These are phyloP conservation scores for Diadegma fenestrale DNA, from an alignment of 2,888 invertebrate species.

Conservation along the genomic window DNA sequence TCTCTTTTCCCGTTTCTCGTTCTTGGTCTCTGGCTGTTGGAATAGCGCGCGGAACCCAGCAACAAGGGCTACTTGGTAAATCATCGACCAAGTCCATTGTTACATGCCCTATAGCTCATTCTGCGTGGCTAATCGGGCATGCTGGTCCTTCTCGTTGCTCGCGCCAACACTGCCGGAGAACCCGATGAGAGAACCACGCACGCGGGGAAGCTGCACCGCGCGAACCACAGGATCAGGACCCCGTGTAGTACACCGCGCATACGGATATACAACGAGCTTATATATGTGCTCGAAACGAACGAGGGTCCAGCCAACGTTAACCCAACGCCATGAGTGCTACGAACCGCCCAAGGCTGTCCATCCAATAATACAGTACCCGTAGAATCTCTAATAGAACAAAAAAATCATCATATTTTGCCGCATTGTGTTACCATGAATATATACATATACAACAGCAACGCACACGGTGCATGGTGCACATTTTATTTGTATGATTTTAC, in stretches of 20 bases:
- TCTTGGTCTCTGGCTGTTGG: constrained; percentile 46
- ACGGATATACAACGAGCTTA: constrained; percentile 20
- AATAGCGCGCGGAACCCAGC: constrained; percentile 63
- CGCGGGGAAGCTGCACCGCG: constrained; percentile 42
- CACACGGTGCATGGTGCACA: not conserved
- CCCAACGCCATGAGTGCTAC: constrained; percentile 24
- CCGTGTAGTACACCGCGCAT: constrained; percentile 26
- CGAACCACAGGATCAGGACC: constrained; percentile 31
- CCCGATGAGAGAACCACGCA: constrained; percentile 38
- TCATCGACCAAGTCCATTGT: constrained; percentile 71
- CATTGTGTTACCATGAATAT: constrained; percentile 9
- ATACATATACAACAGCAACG: constrained; percentile 12
- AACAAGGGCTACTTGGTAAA: constrained; percentile 71
- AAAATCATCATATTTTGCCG: constrained; percentile 14
- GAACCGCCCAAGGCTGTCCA: constrained; percentile 54
- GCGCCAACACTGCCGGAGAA: constrained; percentile 59
- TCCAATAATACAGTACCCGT: constrained; percentile 47
- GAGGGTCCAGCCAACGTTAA: constrained; percentile 28
- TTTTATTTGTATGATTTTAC: not conserved
- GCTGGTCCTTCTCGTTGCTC: constrained; percentile 70
- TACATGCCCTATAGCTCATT: constrained; percentile 74
- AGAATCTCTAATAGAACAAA: constrained; percentile 30
- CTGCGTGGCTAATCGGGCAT: constrained; percentile 77
- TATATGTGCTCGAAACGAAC: constrained; percentile 19
- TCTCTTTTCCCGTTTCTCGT: constrained; percentile 63